phyloP scores from a whole-genome alignment of 2,797 vertebrate genomes.

The Halcyon chelicuti region DNA sequence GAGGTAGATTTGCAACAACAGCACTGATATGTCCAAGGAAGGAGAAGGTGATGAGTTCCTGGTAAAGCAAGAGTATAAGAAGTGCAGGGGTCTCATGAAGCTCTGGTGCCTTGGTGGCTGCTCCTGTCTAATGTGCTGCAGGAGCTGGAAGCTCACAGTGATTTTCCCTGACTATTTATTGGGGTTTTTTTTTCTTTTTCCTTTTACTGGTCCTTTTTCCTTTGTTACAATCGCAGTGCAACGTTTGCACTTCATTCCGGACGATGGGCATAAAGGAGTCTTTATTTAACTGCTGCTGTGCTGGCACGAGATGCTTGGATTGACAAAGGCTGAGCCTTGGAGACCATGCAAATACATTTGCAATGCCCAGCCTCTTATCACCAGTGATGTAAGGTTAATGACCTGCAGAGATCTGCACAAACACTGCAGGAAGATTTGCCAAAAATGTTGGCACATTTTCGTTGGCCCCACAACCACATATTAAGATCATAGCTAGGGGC shows the following conservation, averaged over 20 bases:
- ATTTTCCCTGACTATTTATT: not conserved
- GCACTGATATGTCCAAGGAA: rapidly evolving
- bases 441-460: constrained; percentile 10
- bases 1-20: not conserved
- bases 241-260: not conserved
- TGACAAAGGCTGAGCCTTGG: constrained; percentile 9
- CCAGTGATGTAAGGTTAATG: constrained; percentile 22
- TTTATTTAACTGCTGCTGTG: not conserved
- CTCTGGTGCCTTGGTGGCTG: rapidly evolving
- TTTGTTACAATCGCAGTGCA: rapidly evolving
- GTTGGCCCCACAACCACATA: not conserved
- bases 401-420: constrained; percentile 50
- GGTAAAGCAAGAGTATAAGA: rapidly evolving
- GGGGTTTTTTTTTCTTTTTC: too few relatives aligned
- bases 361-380: not conserved
- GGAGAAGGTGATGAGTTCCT: not conserved
- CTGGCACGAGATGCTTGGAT: not conserved
- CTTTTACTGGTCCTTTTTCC: not conserved
- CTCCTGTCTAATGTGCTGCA: not conserved
- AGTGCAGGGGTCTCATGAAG: rapidly evolving
- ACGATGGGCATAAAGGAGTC: not conserved
- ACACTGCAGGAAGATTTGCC: not conserved
- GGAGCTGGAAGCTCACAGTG: not conserved
- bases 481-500: not conserved
- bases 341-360: not conserved